Percentiles rank a stretch among this genome's conserved stretches.
phyloP scores from a whole-genome alignment of 2,797 vertebrate genomes.

The Enteromius mattozi region DNA sequence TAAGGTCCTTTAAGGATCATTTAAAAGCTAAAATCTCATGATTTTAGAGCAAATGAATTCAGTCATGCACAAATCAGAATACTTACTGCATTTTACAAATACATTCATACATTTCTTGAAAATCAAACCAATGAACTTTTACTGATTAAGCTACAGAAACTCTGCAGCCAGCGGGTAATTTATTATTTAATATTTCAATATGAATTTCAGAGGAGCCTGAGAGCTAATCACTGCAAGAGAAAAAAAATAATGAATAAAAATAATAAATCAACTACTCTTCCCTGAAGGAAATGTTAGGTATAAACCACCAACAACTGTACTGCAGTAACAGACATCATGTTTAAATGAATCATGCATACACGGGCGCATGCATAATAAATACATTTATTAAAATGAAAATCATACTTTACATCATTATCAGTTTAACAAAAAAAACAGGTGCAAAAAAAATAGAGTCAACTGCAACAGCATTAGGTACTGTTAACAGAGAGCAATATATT shows the following conservation, averaged over 20 bases:
- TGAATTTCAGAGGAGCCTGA: too few species aligned
- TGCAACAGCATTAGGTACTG: not conserved
- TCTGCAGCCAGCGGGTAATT: not conserved
- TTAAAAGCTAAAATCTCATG: too few species aligned
- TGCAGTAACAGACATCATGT: not conserved
- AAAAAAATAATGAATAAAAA: too few species aligned
- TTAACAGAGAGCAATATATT: not conserved
- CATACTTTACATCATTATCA: slow-evolving; percentile 15
- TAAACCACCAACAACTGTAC: too few species aligned
- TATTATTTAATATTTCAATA: not conserved
- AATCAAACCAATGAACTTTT: too few species aligned
- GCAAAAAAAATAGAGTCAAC: slow-evolving; percentile 1
- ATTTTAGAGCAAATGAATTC: too few species aligned
- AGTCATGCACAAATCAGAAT: too few species aligned
- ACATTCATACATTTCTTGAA: not conserved
- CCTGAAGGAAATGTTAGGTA: not conserved
- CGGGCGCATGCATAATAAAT: slow-evolving; percentile 38
- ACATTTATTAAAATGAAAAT: slow-evolving; percentile 38
- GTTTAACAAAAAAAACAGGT: not conserved
- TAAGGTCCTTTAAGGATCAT: too few species aligned
- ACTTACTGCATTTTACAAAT: too few species aligned
- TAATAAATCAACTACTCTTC: slow-evolving; percentile 4
- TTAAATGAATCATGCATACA: not conserved
- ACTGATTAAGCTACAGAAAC: not conserved
- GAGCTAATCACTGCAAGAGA: not conserved